These are phyloP conservation scores for Zosterops hypoxanthus DNA, from an alignment of 2,113 vertebrate species.

Conservation along the genomic window DNA sequence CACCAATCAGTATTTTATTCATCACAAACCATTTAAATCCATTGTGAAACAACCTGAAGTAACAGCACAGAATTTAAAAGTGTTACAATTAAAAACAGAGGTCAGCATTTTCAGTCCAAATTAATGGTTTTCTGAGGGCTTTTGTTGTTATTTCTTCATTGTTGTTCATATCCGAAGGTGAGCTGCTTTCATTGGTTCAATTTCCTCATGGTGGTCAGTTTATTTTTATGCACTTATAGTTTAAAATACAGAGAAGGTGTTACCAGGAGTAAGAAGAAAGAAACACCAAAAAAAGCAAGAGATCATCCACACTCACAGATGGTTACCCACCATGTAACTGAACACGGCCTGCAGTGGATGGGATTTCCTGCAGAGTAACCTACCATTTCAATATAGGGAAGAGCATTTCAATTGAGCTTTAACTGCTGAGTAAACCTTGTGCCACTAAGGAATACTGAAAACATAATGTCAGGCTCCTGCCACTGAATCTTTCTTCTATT, in stretches of 20 bases:
- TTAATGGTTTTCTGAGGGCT: not conserved
- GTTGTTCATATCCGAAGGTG: not conserved
- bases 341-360: not conserved
- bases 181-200: not conserved
- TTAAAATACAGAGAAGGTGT: not conserved
- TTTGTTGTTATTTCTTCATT: not conserved
- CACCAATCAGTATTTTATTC: constrained; percentile 33
- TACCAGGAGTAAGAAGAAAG: not conserved
- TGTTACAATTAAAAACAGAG: not conserved
- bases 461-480: not conserved
- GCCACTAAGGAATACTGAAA: not conserved
- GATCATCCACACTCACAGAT: not conserved
- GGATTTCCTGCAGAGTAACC: not conserved
- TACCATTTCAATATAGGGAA: not conserved
- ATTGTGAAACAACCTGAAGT: constrained; percentile 3
- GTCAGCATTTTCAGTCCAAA: not conserved
- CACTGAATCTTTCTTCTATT: not conserved
- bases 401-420: not conserved
- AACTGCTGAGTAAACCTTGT: not conserved
- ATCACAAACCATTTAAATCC: constrained; percentile 16
- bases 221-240: not conserved
- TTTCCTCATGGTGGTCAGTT: not conserved
- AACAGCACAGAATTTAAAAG: constrained; percentile 2
- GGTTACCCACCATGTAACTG: not conserved
- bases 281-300: not conserved